Evolutionary conservation across 2,797 vertebrate genomes (phyloP), one percentile per base, ranked within the genome.

Genomic region (Liasis olivaceus): DNA sequence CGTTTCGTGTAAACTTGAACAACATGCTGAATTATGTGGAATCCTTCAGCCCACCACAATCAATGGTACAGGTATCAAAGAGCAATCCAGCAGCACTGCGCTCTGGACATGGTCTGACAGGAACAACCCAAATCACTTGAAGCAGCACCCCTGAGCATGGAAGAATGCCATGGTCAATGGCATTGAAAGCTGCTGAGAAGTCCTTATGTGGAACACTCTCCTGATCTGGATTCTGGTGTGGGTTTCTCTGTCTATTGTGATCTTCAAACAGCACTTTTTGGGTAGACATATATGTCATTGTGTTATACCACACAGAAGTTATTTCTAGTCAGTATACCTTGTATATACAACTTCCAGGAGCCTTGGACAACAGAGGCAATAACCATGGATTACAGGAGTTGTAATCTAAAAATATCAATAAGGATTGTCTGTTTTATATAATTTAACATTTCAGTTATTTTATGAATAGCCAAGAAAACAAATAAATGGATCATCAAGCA

Each of bases 221-320:
- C 72, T 11, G 36, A 77, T 77, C 72, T 77, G 17, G 9, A 22
- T 22, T 22, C 69, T 20, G 2, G 36, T 42, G 69, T 42, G 69
- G 93, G 0, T 24, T 69, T 88, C 0, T 0, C 89, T 95, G 91
- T 89, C 56, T 94, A 47, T 92, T 77, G 94, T 92, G 87, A 95
- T 95, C 94, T 95, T 36, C 28, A 93, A 91, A 89, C 89, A 96
- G 72, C 36, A 2, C 42, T 84, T 24, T 47, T 51, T 51, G 47
- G 5, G 42, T 42, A 59, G 1, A 31, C 28, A 87, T 59, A 20
- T 31, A 87, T 31, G 36, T 47, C 9, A 88, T 20, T 47, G 11
- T 22, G 28, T 20, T 54, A 28, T 22, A 56, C n/a, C 51, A 51
- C 5, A 51, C 5, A 51, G 5, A 51, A 51, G 51, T 51, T 28